Conservation (phyloP, 2,888 invertebrate genomes). For the Augiades crinisus region DNA sequence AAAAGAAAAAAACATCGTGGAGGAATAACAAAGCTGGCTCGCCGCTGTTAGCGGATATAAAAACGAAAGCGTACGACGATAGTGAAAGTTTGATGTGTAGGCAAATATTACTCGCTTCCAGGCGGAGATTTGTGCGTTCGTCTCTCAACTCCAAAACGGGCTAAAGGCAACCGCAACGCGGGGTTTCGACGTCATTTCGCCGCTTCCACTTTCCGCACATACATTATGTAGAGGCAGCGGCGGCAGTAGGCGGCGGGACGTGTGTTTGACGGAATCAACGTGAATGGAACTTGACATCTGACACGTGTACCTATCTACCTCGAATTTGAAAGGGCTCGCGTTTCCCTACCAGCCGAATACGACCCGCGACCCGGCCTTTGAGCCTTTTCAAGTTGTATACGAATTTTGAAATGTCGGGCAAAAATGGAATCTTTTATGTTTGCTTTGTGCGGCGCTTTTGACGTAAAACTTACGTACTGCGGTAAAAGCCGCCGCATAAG, state of each 20-base stretch:
- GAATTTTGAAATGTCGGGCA: constrained; percentile 21
- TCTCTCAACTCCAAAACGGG: constrained; percentile 62
- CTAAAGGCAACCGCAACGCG: constrained; percentile 56
- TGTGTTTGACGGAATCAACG: constrained; percentile 62
- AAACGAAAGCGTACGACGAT: constrained; percentile 77
- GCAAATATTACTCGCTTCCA: constrained; percentile 76
- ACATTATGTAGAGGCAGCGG: constrained; percentile 60
- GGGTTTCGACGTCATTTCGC: constrained; percentile 47
- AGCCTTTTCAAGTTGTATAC: constrained; percentile 17
- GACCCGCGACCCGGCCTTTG: constrained; percentile 22
- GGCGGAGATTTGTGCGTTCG: constrained; percentile 75
- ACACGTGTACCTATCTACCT: constrained; percentile 59
- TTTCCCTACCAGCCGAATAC: constrained; percentile 33
- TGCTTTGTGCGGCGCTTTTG: constrained; percentile 20
- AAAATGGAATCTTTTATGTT: constrained; percentile 23
- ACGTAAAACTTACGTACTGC: constrained; percentile 19
- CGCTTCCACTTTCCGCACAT: constrained; percentile 48
- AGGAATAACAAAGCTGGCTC: constrained; percentile 66
- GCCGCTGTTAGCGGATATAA: constrained; percentile 66
- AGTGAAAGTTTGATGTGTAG: constrained; percentile 82
- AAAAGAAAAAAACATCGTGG: constrained; percentile 46
- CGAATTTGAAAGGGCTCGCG: constrained; percentile 49
- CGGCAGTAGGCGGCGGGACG: constrained; percentile 47
- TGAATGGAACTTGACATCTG: constrained; percentile 72
- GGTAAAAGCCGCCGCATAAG: constrained; percentile 21